phyloP scores from a whole-genome alignment of 2,113 vertebrate genomes.

The Chloropsis hardwickii region DNA sequence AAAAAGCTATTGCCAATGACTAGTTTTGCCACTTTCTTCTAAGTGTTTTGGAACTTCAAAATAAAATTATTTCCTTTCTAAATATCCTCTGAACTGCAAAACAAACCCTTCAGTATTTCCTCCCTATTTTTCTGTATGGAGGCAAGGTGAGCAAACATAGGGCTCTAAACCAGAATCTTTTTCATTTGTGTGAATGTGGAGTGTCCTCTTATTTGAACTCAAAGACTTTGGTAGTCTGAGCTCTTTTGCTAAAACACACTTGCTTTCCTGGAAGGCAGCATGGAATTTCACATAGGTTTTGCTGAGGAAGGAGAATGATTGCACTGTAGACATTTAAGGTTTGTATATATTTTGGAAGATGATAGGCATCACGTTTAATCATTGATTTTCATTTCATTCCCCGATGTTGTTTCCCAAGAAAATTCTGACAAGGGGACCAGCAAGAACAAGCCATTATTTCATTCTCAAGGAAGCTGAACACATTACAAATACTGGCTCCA shows the following conservation, averaged over 20 bases:
- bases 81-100: background rate
- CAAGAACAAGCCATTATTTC: background rate
- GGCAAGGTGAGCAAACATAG: background rate
- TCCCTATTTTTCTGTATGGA: background rate
- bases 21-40: background rate
- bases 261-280: background rate
- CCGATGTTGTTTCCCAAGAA: background rate
- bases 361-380: background rate
- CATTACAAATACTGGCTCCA: background rate
- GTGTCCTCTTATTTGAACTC: background rate
- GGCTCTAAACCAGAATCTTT: background rate
- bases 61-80: background rate
- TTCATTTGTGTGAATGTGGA: background rate
- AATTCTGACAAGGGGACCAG: background rate
- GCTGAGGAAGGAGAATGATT: background rate
- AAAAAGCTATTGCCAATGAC: background rate
- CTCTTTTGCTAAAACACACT: background rate
- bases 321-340: background rate
- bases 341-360: background rate
- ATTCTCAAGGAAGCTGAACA: background rate
- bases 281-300: background rate
- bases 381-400: background rate
- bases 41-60: background rate
- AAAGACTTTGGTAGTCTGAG: background rate
- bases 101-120: background rate